These are phyloP conservation scores for Tragelaphus strepsiceros DNA, from an alignment of 2,113 vertebrate species.

Conservation along the genomic window DNA sequence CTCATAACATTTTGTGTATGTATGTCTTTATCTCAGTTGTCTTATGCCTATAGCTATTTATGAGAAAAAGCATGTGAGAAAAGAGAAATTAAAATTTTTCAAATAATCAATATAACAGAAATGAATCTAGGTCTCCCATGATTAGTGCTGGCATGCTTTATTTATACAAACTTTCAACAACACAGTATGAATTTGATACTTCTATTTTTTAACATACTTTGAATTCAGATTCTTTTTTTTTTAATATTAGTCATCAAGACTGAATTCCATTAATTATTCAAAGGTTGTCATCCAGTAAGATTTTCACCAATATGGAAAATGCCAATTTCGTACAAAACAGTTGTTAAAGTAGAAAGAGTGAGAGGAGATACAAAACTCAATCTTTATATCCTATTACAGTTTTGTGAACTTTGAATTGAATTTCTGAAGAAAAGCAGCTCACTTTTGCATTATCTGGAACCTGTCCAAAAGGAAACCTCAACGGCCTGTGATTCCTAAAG, in stretches of 20 bases:
- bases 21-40: background rate
- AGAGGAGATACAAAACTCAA: background rate
- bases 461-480: background rate
- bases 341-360: background rate
- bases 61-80: background rate
- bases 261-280: background rate
- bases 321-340: slow-evolving; percentile 6
- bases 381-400: background rate
- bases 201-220: background rate
- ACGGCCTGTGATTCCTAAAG: background rate
- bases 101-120: background rate
- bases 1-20: background rate
- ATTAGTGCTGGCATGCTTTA: background rate
- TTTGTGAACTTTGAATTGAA: background rate
- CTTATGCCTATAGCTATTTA: background rate
- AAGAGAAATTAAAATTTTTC: background rate
- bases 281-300: background rate
- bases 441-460: background rate
- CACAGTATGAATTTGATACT: background rate
- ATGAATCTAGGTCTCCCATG: background rate
- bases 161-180: background rate
- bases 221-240: slow-evolving; percentile 12
- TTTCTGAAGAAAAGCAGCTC: background rate
- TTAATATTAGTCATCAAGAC: background rate
- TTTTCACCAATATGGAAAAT: slow-evolving; percentile 4